phyloP scores from a whole-genome alignment of 1,140 invertebrate species.

The Heliothis subflexa region DNA sequence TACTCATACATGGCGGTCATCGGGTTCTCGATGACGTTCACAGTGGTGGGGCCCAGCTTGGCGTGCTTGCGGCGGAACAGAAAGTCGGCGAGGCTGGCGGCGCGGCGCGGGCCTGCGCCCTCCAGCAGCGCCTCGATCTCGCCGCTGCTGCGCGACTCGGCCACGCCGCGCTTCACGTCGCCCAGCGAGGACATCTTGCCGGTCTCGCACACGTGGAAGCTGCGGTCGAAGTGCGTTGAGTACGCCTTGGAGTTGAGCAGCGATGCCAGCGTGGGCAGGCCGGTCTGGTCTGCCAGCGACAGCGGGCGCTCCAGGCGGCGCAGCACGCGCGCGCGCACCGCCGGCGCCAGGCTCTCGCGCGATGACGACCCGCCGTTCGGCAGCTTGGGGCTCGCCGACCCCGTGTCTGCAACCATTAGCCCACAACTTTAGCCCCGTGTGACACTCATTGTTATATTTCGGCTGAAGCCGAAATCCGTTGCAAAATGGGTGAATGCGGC shows the following conservation, averaged over 20 bases:
- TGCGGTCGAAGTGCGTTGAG: slow-evolving; percentile 61
- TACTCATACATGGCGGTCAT: slow-evolving; percentile 62
- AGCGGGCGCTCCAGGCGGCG: slow-evolving; percentile 64
- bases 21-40: slow-evolving; percentile 74
- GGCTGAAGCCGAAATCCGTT: too few relatives aligned
- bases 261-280: slow-evolving; percentile 58
- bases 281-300: slow-evolving; percentile 63
- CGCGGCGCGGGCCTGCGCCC: slow-evolving; percentile 60
- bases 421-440: too few relatives aligned
- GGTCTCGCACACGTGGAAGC: slow-evolving; percentile 40
- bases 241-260: slow-evolving; percentile 63
- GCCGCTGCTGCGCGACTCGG: slow-evolving; percentile 62
- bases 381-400: slow-evolving; percentile 56
- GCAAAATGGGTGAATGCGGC: too few relatives aligned
- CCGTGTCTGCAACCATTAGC: slow-evolving; percentile 65
- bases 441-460: background rate
- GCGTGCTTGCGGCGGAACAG: slow-evolving; percentile 63
- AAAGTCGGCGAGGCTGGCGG: slow-evolving; percentile 70
- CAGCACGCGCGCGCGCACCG: slow-evolving; percentile 65
- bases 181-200: slow-evolving; percentile 56
- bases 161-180: slow-evolving; percentile 54
- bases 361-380: slow-evolving; percentile 53
- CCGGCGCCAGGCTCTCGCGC: slow-evolving; percentile 65
- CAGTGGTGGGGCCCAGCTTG: slow-evolving; percentile 42
- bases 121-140: slow-evolving; percentile 62